These are phyloP conservation scores for Acholoe squamosa DNA, from an alignment of 2,888 invertebrate species.

Conservation along the genomic window DNA sequence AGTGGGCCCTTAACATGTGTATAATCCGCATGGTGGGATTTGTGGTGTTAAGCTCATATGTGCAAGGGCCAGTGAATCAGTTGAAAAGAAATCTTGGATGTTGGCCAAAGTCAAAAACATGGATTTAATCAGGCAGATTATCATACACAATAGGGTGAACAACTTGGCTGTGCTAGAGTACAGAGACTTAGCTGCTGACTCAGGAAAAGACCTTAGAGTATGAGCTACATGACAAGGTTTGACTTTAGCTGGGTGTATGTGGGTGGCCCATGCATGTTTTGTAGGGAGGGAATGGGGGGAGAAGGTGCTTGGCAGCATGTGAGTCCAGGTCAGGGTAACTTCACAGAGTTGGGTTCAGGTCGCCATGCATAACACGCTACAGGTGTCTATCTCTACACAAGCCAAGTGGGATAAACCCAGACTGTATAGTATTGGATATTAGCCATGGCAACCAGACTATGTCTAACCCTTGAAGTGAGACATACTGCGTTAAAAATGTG, in stretches of 20 bases:
- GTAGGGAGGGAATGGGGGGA: not conserved
- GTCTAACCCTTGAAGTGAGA: too few relatives aligned
- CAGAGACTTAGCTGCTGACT: not conserved
- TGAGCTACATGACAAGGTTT: too few relatives aligned
- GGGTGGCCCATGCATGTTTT: not conserved
- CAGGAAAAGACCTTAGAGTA: not conserved
- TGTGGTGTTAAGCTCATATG: not conserved
- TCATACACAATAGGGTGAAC: not conserved
- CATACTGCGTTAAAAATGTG: too few relatives aligned
- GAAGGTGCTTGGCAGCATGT: not conserved
- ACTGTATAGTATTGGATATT: too few relatives aligned
- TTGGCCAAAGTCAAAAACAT: constrained; percentile 19
- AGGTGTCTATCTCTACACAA: too few relatives aligned
- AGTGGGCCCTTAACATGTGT: too few relatives aligned
- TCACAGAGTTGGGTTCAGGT: not conserved
- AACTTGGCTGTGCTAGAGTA: not conserved
- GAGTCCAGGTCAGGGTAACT: not conserved
- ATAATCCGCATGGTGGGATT: too few relatives aligned
- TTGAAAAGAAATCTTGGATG: not conserved
- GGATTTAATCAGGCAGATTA: constrained; percentile 17
- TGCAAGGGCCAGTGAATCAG: not conserved
- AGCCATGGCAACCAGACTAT: too few relatives aligned
- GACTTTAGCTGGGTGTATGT: not conserved
- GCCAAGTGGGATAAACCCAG: too few relatives aligned
- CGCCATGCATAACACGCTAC: too few relatives aligned